Evolutionary conservation across 1,140 invertebrate genomes (phyloP).

Genomic region (Psix sp.): DNA sequence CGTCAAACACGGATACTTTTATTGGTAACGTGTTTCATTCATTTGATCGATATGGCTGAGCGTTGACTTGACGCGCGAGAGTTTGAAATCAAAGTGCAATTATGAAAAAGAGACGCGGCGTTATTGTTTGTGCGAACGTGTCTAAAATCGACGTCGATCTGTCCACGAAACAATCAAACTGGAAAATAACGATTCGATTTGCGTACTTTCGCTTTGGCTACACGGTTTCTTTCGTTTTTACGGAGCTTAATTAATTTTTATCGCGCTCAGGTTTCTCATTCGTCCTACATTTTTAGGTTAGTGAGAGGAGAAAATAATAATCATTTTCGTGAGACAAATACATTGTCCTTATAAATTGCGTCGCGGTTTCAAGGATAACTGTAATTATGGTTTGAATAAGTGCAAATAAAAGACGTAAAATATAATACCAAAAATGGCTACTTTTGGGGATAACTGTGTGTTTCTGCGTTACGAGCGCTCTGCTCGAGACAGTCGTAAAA

Average conservation of each 20-base stretch:
- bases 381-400: conserved; percentile 50
- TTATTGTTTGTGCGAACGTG: conserved; percentile 34
- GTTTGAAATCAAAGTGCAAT: conserved; percentile 59
- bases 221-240: too few relatives aligned
- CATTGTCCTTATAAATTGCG: conserved; percentile 52
- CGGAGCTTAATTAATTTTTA: conserved; percentile 36
- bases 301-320: conserved; percentile 36
- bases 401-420: conserved; percentile 42
- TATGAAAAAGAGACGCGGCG: conserved; percentile 43
- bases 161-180: conserved; percentile 44
- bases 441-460: conserved; percentile 55
- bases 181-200: too few relatives aligned
- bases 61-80: conserved; percentile 52
- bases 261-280: conserved; percentile 9
- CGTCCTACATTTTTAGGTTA: conserved; percentile 17
- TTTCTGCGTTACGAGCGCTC: conserved; percentile 47
- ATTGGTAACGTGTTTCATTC: conserved; percentile 51
- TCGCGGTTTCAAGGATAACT: conserved; percentile 46
- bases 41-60: conserved; percentile 49
- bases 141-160: conserved; percentile 17
- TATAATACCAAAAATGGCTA: conserved; percentile 53
- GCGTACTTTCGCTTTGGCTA: too few relatives aligned
- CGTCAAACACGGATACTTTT: conserved; percentile 63
- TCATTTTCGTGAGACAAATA: conserved; percentile 45
- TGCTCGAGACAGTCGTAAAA: conserved; percentile 51